phyloP scores from a whole-genome alignment of 2,113 vertebrate genomes.

The Nannobrachium achirus region DNA sequence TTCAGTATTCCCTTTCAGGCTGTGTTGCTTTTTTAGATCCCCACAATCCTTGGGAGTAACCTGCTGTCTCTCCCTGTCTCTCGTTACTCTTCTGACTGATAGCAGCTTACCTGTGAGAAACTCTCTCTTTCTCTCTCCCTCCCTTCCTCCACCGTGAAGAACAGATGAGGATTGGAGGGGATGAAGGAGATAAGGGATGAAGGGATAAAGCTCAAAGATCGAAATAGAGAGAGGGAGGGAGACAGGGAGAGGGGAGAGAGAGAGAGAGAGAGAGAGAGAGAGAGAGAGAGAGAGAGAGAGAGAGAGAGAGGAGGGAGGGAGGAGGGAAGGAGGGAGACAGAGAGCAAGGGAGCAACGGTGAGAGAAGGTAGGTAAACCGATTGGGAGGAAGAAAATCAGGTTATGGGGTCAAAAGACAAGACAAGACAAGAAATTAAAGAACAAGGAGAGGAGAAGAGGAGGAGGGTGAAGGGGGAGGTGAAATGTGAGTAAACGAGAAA shows the following conservation, averaged over 20 bases:
- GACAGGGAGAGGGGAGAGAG: slow-evolving; percentile 8
- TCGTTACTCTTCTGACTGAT: slow-evolving; percentile 65
- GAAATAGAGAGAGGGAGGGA: slow-evolving; percentile 67
- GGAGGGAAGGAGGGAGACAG: slow-evolving; percentile 24
- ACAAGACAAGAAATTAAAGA: slow-evolving; percentile 48
- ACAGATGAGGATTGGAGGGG: slow-evolving; percentile 81
- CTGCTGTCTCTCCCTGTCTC: slow-evolving; percentile 33
- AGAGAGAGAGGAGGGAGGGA: slow-evolving; percentile 1
- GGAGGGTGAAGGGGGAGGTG: slow-evolving; percentile 20
- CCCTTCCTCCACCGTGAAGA: slow-evolving; percentile 57
- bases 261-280: not conserved
- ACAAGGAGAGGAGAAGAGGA: slow-evolving; percentile 19
- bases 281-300: slow-evolving; percentile 30
- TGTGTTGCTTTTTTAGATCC: slow-evolving; percentile 26
- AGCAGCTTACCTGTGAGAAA: slow-evolving; percentile 66
- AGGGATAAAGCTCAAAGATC: slow-evolving; percentile 82
- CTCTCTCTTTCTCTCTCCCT: slow-evolving; percentile 65
- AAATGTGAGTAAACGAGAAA: slow-evolving; percentile 43
- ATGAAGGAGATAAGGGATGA: slow-evolving; percentile 85
- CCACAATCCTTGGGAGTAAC: slow-evolving; percentile 45
- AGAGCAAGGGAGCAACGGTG: slow-evolving; percentile 21
- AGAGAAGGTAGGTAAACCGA: slow-evolving; percentile 71
- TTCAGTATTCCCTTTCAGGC: slow-evolving; percentile 23
- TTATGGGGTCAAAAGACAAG: slow-evolving; percentile 72
- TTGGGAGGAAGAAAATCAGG: slow-evolving; percentile 71